Conservation (phyloP, 2,888 invertebrate genomes). For the Chromoteleia sp. region DNA sequence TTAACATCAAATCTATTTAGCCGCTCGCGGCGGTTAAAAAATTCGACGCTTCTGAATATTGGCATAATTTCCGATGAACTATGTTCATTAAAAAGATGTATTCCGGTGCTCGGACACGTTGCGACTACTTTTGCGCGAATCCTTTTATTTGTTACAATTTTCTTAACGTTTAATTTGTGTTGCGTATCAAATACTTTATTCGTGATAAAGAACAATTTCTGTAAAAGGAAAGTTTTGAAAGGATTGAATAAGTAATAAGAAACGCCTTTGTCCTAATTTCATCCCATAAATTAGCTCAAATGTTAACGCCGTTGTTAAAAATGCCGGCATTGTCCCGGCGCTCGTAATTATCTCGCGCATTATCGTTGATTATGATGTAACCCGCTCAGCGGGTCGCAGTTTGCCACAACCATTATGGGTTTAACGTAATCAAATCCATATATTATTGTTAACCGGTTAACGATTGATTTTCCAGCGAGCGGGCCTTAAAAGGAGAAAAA, state of each 20-base stretch:
- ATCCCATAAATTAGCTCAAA: constrained; percentile 1
- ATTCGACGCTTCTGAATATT: constrained; percentile 2
- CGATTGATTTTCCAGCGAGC: constrained; percentile 48
- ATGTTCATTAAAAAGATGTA: constrained; percentile 1
- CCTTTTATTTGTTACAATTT: too few species aligned
- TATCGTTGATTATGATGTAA: constrained; percentile 58
- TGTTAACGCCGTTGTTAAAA: constrained; percentile 23
- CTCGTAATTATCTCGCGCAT: constrained; percentile 41
- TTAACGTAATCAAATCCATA: constrained; percentile 52
- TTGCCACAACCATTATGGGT: constrained; percentile 44
- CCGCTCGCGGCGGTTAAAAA: too few species aligned
- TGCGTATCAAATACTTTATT: too few species aligned
- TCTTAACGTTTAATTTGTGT: too few species aligned
- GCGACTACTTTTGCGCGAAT: constrained; percentile 1
- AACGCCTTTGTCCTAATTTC: constrained; percentile 27
- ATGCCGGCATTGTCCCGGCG: constrained; percentile 18
- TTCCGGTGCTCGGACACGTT: neutral
- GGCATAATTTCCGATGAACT: neutral
- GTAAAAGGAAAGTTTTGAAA: too few species aligned
- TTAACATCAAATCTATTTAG: constrained; percentile 26
- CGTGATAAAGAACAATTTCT: too few species aligned
- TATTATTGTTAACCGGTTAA: constrained; percentile 65
- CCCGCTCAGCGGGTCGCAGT: constrained; percentile 38
- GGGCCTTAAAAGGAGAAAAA: constrained; percentile 46
- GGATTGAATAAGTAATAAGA: too few species aligned